These are phyloP conservation scores for Aphelinus certus DNA, from an alignment of 1,140 invertebrate species.

Conservation along the genomic window DNA sequence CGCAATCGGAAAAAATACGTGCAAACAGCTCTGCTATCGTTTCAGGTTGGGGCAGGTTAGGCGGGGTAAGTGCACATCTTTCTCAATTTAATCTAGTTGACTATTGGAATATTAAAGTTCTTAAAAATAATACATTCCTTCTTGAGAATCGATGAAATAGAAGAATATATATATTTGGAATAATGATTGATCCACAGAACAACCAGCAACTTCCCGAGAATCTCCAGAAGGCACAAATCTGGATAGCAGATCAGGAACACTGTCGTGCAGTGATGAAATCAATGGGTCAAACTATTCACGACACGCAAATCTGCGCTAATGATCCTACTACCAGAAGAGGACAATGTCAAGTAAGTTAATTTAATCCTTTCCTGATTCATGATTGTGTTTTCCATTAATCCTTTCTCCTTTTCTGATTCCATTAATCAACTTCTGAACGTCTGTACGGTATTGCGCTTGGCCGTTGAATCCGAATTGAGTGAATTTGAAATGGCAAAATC, in stretches of 20 bases:
- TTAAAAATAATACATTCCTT: no score
- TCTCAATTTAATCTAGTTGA: no score
- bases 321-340: constrained; percentile 22
- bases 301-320: constrained; percentile 25
- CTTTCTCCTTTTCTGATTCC: not conserved
- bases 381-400: no score
- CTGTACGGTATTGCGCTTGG: no score
- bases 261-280: constrained; percentile 5
- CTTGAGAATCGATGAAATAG: no score
- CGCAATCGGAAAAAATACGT: not conserved
- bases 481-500: not conserved
- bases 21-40: not conserved
- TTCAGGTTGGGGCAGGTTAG: not conserved
- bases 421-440: not conserved
- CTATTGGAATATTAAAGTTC: no score
- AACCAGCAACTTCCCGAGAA: not conserved
- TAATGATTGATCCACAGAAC: no score
- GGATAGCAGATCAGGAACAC: constrained; percentile 16
- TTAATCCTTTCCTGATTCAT: no score
- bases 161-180: no score
- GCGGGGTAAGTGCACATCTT: not conserved
- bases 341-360: constrained; percentile 24
- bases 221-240: constrained; percentile 9
- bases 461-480: not conserved
- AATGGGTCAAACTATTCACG: not conserved